Conservation (phyloP, 2,113 vertebrate genomes). For the Lates calcarifer region DNA sequence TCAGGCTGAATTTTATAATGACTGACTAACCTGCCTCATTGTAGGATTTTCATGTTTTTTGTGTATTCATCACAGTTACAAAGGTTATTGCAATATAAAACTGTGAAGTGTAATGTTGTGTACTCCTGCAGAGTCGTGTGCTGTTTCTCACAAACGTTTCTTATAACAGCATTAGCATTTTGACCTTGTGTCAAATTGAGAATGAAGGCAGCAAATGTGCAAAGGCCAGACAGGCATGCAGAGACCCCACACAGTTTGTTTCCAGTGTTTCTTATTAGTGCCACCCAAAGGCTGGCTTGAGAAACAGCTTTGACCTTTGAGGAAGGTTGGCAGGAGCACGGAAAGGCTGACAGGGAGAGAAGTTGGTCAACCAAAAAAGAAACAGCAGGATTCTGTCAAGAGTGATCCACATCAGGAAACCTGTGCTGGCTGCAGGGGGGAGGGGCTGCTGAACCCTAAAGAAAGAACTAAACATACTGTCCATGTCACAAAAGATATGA, state of each 20-base stretch:
- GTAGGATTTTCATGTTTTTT: neutral
- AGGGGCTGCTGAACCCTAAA: conserved; percentile 70
- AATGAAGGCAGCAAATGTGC: conserved; percentile 23
- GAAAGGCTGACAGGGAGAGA: conserved; percentile 57
- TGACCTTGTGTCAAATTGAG: conserved; percentile 60
- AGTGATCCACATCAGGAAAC: conserved; percentile 77
- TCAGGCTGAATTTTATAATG: neutral
- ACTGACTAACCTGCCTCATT: too few relatives aligned
- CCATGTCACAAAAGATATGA: conserved; percentile 62
- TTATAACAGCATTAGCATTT: conserved; percentile 49
- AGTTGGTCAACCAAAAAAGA: conserved; percentile 74
- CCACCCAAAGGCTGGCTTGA: conserved; percentile 55
- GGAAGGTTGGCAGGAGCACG: conserved; percentile 50
- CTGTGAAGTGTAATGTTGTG: neutral
- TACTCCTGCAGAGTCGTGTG: conserved; percentile 4
- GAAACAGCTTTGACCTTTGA: conserved; percentile 71
- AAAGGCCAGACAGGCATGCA: conserved; percentile 31
- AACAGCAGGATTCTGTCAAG: conserved; percentile 81
- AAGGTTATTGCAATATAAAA: conserved; percentile 1
- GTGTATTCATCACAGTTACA: conserved; percentile 14
- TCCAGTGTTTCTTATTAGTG: conserved; percentile 57
- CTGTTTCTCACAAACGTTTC: conserved; percentile 22
- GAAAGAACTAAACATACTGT: conserved; percentile 63
- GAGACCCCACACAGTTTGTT: conserved; percentile 42
- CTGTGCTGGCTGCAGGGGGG: conserved; percentile 56